Conservation (phyloP, 2,888 invertebrate species). For the Choristoneura rosaceana region DNA sequence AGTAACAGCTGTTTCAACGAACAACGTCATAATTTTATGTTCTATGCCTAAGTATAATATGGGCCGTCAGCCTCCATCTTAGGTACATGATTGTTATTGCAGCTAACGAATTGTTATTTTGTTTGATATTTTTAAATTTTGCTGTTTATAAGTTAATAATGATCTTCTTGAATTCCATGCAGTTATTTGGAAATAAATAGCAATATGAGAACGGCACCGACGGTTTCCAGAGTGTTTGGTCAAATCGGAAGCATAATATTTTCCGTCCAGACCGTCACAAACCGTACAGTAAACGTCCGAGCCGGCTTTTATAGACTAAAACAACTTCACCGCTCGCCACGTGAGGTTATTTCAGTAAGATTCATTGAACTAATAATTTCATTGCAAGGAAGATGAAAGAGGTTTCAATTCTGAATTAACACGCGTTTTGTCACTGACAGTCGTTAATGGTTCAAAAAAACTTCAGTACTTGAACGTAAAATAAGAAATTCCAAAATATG, state of each 20-base stretch:
- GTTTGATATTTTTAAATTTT: background rate
- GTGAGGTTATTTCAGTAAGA: slow-evolving; percentile 14
- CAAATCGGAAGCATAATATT: slow-evolving; percentile 37
- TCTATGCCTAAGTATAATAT: slow-evolving; percentile 47
- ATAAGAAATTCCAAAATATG: no score
- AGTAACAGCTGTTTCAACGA: slow-evolving; percentile 67
- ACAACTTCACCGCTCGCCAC: slow-evolving; percentile 26
- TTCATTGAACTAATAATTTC: slow-evolving; percentile 10
- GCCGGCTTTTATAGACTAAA: slow-evolving; percentile 36
- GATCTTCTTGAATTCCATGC: background rate
- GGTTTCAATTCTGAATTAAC: background rate
- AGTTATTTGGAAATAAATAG: background rate
- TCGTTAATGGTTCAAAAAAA: slow-evolving; percentile 3
- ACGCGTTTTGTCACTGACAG: background rate
- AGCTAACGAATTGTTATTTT: background rate
- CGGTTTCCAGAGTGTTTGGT: slow-evolving; percentile 19
- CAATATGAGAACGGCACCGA: background rate
- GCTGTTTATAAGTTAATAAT: background rate
- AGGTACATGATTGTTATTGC: background rate
- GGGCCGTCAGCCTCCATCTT: slow-evolving; percentile 24
- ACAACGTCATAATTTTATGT: slow-evolving; percentile 69
- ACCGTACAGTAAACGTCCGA: slow-evolving; percentile 25
- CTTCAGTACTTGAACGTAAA: background rate
- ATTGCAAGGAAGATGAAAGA: background rate
- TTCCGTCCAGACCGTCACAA: slow-evolving; percentile 33